Evolutionary conservation across 2,797 vertebrate species (phyloP).

Genomic region (Dicrostonyx torquatus): DNA sequence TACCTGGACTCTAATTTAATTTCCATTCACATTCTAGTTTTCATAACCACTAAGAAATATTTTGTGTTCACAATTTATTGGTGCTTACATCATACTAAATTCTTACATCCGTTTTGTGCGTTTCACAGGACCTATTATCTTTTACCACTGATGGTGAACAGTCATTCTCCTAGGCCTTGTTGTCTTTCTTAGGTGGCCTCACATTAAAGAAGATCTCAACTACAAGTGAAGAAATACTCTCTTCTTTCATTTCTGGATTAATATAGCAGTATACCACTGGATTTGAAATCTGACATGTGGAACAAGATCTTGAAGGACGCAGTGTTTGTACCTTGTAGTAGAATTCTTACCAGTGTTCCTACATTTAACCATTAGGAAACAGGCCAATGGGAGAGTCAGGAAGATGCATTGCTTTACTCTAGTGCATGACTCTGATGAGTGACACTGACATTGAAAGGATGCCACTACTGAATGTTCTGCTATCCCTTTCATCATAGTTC

Average conservation of each 20-base stretch:
- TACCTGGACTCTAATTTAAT: not conserved
- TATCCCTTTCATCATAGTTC: not conserved
- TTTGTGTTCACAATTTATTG: not conserved
- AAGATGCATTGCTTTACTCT: not conserved
- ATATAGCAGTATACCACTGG: not conserved
- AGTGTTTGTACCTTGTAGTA: rapidly evolving
- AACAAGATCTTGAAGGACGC: not conserved
- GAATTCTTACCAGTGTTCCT: not conserved
- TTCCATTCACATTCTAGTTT: not conserved
- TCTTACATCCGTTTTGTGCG: not conserved
- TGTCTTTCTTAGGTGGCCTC: rapidly evolving
- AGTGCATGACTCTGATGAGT: not conserved
- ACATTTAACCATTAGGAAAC: not conserved
- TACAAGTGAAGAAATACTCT: not conserved
- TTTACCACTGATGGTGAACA: not conserved
- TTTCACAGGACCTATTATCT: not conserved
- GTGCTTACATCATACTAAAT: not conserved
- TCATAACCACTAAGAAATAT: not conserved
- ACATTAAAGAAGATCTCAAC: not conserved
- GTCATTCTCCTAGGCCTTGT: not conserved
- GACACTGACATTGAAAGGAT: not conserved
- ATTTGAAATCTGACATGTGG: not conserved
- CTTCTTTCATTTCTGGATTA: not conserved
- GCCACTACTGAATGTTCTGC: not conserved
- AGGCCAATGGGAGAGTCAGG: not conserved